phyloP scores from a whole-genome alignment of 2,797 vertebrate genomes.

The Molossus alvarezi region DNA sequence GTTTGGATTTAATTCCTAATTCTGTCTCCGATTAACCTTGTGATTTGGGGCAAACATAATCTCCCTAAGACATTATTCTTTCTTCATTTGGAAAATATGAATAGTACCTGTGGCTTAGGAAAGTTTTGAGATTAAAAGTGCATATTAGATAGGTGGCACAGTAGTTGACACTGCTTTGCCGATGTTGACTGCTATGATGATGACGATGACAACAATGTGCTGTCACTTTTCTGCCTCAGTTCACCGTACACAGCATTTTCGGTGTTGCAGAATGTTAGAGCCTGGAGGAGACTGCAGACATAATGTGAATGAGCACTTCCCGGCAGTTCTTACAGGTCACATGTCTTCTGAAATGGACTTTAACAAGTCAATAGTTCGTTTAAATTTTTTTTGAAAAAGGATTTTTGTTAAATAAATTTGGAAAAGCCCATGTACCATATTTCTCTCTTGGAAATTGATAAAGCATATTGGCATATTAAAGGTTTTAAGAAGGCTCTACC shows the following conservation, averaged over 20 bases:
- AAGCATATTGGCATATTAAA: background rate
- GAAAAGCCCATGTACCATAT: background rate
- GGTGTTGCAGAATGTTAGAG: background rate
- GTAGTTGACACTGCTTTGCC: background rate
- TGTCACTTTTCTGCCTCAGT: background rate
- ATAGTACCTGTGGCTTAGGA: background rate
- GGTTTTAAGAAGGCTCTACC: background rate
- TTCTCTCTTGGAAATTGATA: constrained; percentile 37
- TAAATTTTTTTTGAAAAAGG: background rate
- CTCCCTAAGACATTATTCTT: constrained; percentile 1
- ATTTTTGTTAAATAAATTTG: background rate
- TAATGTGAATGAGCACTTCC: background rate
- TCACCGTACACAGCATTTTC: background rate
- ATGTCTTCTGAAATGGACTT: constrained; percentile 15
- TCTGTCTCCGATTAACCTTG: background rate
- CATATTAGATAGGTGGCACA: background rate
- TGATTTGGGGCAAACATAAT: background rate
- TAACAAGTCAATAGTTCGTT: constrained; percentile 35
- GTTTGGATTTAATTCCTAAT: background rate
- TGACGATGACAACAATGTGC: background rate
- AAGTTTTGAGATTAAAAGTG: background rate
- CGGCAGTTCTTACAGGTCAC: background rate
- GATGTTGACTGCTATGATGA: background rate
- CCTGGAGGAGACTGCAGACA: background rate
- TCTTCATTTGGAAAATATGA: constrained; percentile 29